A percentile compares a stretch with the other conserved stretches of the same genome.
Conservation (phyloP, 2,888 invertebrate genomes). For the Drosophila nr. fundita region DNA sequence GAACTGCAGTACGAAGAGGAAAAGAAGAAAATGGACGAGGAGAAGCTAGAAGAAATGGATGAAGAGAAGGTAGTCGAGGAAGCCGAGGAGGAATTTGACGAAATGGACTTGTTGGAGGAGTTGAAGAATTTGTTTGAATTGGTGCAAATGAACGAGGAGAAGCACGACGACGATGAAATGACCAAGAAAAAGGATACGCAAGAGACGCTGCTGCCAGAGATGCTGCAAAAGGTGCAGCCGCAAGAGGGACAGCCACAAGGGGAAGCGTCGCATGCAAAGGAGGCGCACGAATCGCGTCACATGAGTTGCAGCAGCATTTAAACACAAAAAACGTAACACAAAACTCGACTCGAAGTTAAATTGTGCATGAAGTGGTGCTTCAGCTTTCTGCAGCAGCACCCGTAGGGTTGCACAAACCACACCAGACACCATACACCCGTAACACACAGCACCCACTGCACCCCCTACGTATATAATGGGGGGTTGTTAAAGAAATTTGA, state of each 20-base stretch:
- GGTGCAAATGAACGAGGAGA: neutral
- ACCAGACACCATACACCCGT: neutral
- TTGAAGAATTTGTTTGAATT: no score
- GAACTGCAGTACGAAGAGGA: no score
- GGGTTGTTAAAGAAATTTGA: constrained; percentile 49
- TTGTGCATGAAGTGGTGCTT: constrained; percentile 50
- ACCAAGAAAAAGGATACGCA: neutral
- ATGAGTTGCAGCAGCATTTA: constrained; percentile 28
- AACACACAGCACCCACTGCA: neutral
- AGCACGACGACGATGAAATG: neutral
- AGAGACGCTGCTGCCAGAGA: neutral
- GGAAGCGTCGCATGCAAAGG: neutral
- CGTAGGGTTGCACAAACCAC: neutral
- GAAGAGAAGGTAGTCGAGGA: no score
- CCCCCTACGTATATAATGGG: neutral
- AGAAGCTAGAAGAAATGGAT: no score
- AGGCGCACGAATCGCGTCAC: neutral
- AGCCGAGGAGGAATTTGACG: neutral
- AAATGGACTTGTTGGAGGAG: neutral
- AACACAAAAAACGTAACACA: constrained; percentile 3
- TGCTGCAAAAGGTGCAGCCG: neutral
- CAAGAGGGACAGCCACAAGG: neutral
- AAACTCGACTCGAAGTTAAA: constrained; percentile 45
- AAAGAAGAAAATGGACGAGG: no score
- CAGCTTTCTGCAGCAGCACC: neutral